phyloP scores from a whole-genome alignment of 2,113 vertebrate species.

The Mustela lutreola region DNA sequence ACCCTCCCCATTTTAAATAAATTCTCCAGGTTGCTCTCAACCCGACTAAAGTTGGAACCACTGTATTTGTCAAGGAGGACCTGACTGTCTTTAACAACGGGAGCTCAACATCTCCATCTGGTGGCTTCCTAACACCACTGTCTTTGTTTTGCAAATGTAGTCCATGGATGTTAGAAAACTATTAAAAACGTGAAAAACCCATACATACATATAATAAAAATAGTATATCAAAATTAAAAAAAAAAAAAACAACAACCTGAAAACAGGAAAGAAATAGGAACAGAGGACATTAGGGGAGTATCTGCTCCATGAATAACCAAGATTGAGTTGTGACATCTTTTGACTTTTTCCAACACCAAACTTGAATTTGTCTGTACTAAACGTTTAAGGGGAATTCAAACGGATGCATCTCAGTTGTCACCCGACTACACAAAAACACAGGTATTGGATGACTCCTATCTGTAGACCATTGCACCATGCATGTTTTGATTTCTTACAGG shows the following conservation, averaged over 20 bases:
- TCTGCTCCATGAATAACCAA: background rate
- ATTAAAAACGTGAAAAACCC: background rate
- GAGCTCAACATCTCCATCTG: slow-evolving; percentile 20
- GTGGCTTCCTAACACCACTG: background rate
- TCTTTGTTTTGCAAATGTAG: background rate
- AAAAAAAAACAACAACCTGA: too few relatives aligned
- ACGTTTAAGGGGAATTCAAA: background rate
- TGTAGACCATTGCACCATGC: background rate
- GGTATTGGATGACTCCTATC: background rate
- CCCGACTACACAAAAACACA: background rate
- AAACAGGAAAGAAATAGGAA: background rate
- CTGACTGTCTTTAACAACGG: background rate
- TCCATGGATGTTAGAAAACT: background rate
- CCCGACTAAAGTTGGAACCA: background rate
- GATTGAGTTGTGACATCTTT: background rate
- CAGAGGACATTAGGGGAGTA: too few relatives aligned
- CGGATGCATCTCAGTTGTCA: background rate
- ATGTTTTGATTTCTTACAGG: background rate
- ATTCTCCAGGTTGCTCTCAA: background rate
- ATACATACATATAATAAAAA: too few relatives aligned
- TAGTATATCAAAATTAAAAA: too few relatives aligned
- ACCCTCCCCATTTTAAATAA: background rate
- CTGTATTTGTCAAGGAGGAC: background rate
- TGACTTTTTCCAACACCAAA: background rate
- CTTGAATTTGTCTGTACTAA: background rate